A percentile compares a stretch with the other conserved stretches of the same genome.
Conservation (phyloP, 2,797 vertebrate genomes). For the Anabas testudineus region DNA sequence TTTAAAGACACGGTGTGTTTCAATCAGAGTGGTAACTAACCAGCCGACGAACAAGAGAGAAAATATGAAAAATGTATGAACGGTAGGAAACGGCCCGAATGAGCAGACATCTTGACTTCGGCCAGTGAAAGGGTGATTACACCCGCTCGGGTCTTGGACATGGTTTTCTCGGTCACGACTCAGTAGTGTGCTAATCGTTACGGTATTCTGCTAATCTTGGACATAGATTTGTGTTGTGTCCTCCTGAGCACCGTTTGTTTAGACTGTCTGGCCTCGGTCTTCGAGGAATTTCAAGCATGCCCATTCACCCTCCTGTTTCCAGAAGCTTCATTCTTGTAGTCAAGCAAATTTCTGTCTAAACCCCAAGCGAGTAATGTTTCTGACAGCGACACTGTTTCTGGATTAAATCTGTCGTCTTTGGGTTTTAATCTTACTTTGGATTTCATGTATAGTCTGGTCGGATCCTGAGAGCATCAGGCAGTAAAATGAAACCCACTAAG, state of each 20-base stretch:
- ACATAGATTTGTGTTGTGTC: not conserved
- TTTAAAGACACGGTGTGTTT: not conserved
- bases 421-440: not conserved
- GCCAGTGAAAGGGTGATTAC: conserved; percentile 66
- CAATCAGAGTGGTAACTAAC: rapidly evolving
- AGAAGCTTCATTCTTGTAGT: conserved; percentile 59
- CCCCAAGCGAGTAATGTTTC: rapidly evolving
- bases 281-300: conserved; percentile 60
- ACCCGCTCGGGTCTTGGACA: conserved; percentile 32
- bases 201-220: not conserved
- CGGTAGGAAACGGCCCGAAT: conserved; percentile 66
- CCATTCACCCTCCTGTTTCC: conserved; percentile 63
- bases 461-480: conserved; percentile 8
- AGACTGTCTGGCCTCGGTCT: conserved; percentile 29
- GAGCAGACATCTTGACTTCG: conserved; percentile 85
- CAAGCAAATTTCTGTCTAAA: conserved; percentile 1
- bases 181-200: not conserved
- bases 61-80: conserved; percentile 59
- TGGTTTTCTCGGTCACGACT: conserved; percentile 38
- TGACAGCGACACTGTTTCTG: not conserved
- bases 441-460: not conserved
- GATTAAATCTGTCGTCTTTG: not conserved
- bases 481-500: conserved; percentile 22
- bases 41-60: not conserved
- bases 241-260: not conserved